phyloP scores from a whole-genome alignment of 2,888 invertebrate genomes.

The Apamea epomidion region DNA sequence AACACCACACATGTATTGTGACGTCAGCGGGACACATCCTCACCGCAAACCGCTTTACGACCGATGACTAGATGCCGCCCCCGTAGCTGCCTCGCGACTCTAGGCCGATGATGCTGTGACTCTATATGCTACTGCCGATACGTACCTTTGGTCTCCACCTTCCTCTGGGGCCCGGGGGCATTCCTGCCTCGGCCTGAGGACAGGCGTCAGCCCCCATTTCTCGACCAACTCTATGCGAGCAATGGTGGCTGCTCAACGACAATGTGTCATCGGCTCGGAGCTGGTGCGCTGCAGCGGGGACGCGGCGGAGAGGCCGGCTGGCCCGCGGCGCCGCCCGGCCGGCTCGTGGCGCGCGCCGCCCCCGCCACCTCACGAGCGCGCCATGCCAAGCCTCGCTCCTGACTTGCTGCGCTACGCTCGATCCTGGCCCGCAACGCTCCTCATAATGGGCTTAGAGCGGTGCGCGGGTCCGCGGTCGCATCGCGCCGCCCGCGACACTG shows the following conservation, averaged over 20 bases:
- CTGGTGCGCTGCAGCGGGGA: constrained; percentile 80
- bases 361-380: constrained; percentile 71
- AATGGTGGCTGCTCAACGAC: constrained; percentile 95
- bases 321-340: constrained; percentile 87
- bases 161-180: constrained; percentile 95
- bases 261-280: constrained; percentile 88
- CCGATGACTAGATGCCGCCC: constrained; percentile 66
- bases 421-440: constrained; percentile 55
- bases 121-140: constrained; percentile 64
- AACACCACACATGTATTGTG: constrained; percentile 67
- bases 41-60: constrained; percentile 78
- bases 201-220: constrained; percentile 99
- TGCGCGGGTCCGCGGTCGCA: constrained; percentile 71
- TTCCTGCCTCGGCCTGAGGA: constrained; percentile 98
- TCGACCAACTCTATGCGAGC: constrained; percentile 99
- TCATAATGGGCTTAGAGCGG: constrained; percentile 71
- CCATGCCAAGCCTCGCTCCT: constrained; percentile 76
- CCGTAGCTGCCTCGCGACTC: constrained; percentile 51
- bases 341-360: constrained; percentile 75
- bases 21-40: constrained; percentile 78
- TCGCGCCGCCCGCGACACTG: constrained; percentile 73
- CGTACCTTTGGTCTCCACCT: constrained; percentile 93
- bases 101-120: constrained; percentile 40
- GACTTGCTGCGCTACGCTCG: constrained; percentile 67
- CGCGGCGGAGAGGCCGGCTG: constrained; percentile 84